phyloP scores from a whole-genome alignment of 37 sponge, comb jelly and placozoan species.

The Spongilla lacustris region DNA sequence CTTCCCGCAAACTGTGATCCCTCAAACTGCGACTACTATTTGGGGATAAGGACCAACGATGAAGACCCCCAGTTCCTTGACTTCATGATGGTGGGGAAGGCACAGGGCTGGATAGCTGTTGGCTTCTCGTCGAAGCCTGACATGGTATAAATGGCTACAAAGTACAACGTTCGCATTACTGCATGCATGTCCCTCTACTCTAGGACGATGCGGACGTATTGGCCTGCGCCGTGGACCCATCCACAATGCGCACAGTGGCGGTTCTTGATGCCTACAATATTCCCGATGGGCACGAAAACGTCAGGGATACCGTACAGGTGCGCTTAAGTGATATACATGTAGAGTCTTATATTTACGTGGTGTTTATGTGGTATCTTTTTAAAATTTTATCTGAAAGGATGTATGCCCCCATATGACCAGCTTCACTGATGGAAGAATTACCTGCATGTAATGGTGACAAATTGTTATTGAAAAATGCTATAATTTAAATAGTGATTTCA shows the following conservation, averaged over 20 bases:
- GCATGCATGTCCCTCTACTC: constrained; percentile 12
- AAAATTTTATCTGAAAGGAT: not conserved
- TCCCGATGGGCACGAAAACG: not conserved
- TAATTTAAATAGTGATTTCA: not conserved
- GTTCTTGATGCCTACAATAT: constrained; percentile 7
- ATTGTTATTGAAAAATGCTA: not conserved
- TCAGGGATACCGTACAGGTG: not conserved
- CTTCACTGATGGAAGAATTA: constrained; percentile 2
- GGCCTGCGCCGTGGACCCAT: not conserved
- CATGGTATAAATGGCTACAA: constrained; percentile 10
- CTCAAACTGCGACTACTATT: constrained; percentile 1
- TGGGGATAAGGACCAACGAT: constrained; percentile 6
- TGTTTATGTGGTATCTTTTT: not conserved
- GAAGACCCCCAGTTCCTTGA: constrained; percentile 13
- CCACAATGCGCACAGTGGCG: no score
- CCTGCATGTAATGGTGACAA: not conserved
- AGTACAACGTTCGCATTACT: no score
- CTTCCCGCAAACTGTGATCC: constrained; percentile 3
- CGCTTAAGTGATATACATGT: not conserved
- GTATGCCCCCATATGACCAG: not conserved
- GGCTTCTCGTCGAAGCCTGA: constrained; percentile 9
- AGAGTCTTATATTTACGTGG: not conserved
- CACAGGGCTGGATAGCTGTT: constrained; percentile 22
- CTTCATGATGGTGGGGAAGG: constrained; percentile 12
- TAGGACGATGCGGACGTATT: constrained; percentile 13